phyloP scores from a whole-genome alignment of 2,888 invertebrate species.

The Eulithis prunata region DNA sequence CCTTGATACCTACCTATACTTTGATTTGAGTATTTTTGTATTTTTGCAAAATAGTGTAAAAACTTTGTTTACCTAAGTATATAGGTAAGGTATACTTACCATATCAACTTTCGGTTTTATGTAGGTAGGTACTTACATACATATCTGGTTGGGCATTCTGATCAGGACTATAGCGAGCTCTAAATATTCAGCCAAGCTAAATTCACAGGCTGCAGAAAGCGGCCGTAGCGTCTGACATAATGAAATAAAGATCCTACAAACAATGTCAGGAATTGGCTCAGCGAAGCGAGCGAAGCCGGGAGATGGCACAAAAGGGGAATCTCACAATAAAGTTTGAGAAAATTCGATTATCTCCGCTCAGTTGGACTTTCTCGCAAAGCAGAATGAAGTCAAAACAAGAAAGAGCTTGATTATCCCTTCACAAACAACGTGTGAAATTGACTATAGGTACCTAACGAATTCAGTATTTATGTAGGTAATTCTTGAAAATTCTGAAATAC shows the following conservation, averaged over 20 bases:
- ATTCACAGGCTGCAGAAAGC: constrained; percentile 4
- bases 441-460: too few species aligned
- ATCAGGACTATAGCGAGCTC: background rate
- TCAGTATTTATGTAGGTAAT: background rate
- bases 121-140: too few species aligned
- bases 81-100: too few species aligned
- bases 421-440: background rate
- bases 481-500: background rate
- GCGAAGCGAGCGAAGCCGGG: constrained; percentile 22
- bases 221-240: constrained; percentile 9
- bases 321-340: constrained; percentile 22
- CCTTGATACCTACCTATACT: too few species aligned
- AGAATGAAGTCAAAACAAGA: background rate
- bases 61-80: too few species aligned
- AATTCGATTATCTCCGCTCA: constrained; percentile 23
- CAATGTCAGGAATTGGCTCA: constrained; percentile 19
- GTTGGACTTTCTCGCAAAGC: constrained; percentile 20
- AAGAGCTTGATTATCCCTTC: background rate
- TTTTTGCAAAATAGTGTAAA: too few species aligned
- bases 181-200: too few species aligned
- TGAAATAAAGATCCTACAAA: constrained; percentile 20
- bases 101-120: too few species aligned
- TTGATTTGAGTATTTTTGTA: too few species aligned
- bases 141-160: background rate
- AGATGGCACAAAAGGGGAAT: constrained; percentile 19